Evolutionary conservation across 2,113 vertebrate genomes (phyloP), one percentile per base, ranked within the genome.

Genomic region (Poeciliopsis turrubarensis): DNA sequence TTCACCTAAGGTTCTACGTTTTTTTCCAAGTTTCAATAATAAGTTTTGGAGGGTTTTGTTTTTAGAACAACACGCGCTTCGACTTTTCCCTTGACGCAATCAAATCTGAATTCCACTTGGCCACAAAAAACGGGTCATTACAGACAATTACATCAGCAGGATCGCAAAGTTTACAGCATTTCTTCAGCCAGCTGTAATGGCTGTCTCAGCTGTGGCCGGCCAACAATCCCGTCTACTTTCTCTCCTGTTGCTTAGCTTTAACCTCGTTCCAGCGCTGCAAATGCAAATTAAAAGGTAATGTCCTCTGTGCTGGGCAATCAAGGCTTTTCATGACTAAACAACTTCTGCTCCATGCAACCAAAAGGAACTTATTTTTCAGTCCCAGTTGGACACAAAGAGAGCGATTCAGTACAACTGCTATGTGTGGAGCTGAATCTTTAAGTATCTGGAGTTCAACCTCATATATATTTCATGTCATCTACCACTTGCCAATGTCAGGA

Each of bases 91-190:
- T 15, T 29, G 27, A 27, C 22, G 37, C 66, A 73, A 73, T 66
- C 62, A 57, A 41, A 57, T 67, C 63, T 60, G 39, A 65, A 30
- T 70, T 67, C 32, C 39, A 60, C 29, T 32, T 57, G 30, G 63
- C 62, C 74, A 73, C 27, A 60, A 63, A 27, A 29, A 80, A 64
- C 30, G 37, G 32, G 75, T 72, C 75, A 65, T 44, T 25, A 70
- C 22, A 51, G n/a, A 8, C 68, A 75, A 81, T 78, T 27, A 32
- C 60, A 78, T 26, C 75, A 30, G 68, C n/a, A 10, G 47, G 65
- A 26, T 32, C 60, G 62, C 47, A 62, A 75, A 65, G 37, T 76
- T 14, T 65, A 66, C 65, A 57, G 34, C 47, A 70, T 72, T 65
- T 75, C 51, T 70, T 32, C 27, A 65, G 37, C 60, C 72, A 65